Base-by-base conservation (phyloP, 2,797 vertebrate genomes). In the Remorina albescens region DNA sequence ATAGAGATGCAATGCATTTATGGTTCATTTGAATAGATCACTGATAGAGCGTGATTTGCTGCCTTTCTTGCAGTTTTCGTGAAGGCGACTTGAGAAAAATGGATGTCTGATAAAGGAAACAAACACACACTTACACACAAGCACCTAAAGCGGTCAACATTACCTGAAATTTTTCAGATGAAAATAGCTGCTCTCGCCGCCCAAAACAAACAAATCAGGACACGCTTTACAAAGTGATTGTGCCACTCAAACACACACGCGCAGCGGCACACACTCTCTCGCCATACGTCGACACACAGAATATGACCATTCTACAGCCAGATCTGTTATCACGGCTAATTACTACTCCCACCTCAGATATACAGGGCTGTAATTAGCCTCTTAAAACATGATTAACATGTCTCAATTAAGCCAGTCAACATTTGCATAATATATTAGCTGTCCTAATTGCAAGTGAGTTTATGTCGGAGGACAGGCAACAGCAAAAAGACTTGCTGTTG, bases 321-420 rank as follows among this genome's bases (percentile, higher is more conserved):
- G 95, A 96, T 96, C 96, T 95, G 94, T 96, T 96, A 96, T 97
- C 96, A 96, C 90, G 95, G 94, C 95, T 96, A 97, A 97, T 98
- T 97, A 97, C 96, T 93, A 96, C 96, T 96, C 96, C 96, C 96
- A 96, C 89, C 91, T 96, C 96, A 96, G 95, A 97, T 96, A 97
- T 97, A 96, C 96, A 97, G 96, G 96, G 95, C 95, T 96, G 95
- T 98, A 97, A 98, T 98, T 97, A 97, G 96, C 96, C 96, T 95
- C 96, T 96, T 98, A 97, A 97, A 98, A 97, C 96, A 96, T 98
- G 96, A 98, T 98, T 98, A 98, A 97, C 96, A 97, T 95, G 96
- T 96, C 96, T 97, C 96, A 94, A 94, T 94, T 94, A 93, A 91
- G 90, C 90, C 89, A 92, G 96, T 97, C 96, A 96, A 96, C 96